These are phyloP conservation scores for Tapirus terrestris DNA, from an alignment of 2,113 vertebrate species.

Conservation along the genomic window DNA sequence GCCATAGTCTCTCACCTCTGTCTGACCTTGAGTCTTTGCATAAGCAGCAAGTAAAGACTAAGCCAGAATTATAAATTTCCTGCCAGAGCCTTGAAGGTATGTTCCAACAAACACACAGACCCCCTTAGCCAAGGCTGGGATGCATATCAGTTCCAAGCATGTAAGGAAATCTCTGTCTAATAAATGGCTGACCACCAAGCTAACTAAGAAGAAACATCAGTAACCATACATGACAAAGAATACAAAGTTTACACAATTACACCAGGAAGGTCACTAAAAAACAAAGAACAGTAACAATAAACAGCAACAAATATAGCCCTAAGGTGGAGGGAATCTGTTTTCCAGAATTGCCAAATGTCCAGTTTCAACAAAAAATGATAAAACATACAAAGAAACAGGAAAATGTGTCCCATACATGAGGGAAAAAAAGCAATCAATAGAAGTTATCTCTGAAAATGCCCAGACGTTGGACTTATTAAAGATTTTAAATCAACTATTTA, in stretches of 20 bases:
- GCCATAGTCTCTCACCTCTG: neutral
- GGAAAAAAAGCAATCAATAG: neutral
- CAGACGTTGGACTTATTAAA: neutral
- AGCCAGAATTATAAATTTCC: neutral
- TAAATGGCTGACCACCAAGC: neutral
- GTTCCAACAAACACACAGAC: neutral
- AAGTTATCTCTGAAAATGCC: neutral
- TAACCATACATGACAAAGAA: neutral
- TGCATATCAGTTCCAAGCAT: neutral
- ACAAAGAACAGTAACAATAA: neutral
- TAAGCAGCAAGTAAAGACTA: neutral
- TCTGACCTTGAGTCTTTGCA: neutral
- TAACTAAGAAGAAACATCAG: neutral
- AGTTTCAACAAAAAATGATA: neutral
- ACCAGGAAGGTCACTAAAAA: neutral
- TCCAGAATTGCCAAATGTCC: neutral
- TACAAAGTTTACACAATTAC: neutral
- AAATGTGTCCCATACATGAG: neutral
- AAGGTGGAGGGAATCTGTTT: neutral
- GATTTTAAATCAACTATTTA: neutral
- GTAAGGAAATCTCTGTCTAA: neutral
- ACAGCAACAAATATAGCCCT: neutral
- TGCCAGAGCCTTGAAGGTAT: neutral
- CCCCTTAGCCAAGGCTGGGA: neutral
- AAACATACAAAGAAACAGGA: neutral